phyloP scores from a whole-genome alignment of 2,888 invertebrate species.

The Boloria selene region DNA sequence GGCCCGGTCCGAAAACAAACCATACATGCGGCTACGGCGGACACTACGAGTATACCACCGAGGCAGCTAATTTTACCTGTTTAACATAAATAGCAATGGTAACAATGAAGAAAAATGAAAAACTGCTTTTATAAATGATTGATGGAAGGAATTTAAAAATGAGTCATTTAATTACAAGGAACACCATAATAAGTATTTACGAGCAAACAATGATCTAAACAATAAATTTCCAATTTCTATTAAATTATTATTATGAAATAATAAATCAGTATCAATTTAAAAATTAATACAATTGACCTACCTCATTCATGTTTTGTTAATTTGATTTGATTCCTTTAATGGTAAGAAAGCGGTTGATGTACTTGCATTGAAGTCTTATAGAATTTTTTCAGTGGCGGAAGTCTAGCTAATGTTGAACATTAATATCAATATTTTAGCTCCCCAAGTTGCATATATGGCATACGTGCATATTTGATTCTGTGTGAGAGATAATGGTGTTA shows the following conservation, averaged over 20 bases:
- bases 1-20: too few species aligned
- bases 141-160: too few species aligned
- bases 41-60: too few species aligned
- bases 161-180: too few species aligned
- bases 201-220: conserved; percentile 56
- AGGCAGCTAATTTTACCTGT: too few species aligned
- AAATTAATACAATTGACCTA: conserved; percentile 48
- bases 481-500: conserved; percentile 13
- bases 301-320: conserved; percentile 71
- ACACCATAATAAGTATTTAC: too few species aligned
- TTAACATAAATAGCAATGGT: too few species aligned
- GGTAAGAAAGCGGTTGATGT: conserved; percentile 71
- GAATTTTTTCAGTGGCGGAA: conserved; percentile 60
- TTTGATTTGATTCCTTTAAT: conserved; percentile 58
- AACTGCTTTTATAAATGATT: too few species aligned
- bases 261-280: background rate
- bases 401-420: conserved; percentile 70
- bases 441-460: conserved; percentile 4
- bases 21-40: too few species aligned
- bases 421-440: conserved; percentile 59
- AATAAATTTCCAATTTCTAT: background rate
- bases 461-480: conserved; percentile 39
- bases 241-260: background rate
- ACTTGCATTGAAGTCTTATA: conserved; percentile 62
- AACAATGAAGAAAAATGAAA: too few species aligned